A percentile compares a stretch with the other conserved stretches of the same genome.
Evolutionary conservation across 1,140 invertebrate genomes (phyloP).

Genomic region (Phenacoccus solenopsis): DNA sequence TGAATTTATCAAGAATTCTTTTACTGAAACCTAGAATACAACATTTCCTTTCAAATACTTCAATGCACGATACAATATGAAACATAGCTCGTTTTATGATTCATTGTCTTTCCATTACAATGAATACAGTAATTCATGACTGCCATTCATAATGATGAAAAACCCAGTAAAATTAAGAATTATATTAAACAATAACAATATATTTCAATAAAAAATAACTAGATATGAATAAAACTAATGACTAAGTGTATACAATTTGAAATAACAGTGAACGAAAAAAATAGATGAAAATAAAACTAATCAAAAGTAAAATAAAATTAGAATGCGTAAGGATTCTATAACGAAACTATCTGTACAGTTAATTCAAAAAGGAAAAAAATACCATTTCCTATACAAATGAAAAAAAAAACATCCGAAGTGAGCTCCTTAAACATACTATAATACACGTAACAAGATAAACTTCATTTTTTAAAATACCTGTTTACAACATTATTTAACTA

Average conservation of each 20-base stretch:
- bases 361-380: neutral
- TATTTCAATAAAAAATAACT: slow-evolving; percentile 4
- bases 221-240: slow-evolving; percentile 3
- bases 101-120: too few species aligned
- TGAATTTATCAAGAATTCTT: too few species aligned
- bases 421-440: neutral
- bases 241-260: neutral
- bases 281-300: neutral
- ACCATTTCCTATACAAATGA: neutral
- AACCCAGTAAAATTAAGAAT: too few species aligned
- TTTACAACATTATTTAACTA: neutral
- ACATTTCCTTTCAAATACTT: too few species aligned
- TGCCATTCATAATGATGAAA: too few species aligned
- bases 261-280: slow-evolving; percentile 2
- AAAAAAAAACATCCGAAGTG: neutral
- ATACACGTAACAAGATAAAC: neutral
- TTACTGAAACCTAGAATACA: too few species aligned
- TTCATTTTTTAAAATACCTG: too few species aligned
- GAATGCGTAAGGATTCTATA: too few species aligned
- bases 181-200: slow-evolving; percentile 4
- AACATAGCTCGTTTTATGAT: too few species aligned
- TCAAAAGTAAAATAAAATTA: neutral
- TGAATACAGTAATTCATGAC: too few species aligned
- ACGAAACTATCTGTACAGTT: neutral
- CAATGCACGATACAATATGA: too few species aligned